These are phyloP conservation scores for Bombus picipes DNA, from an alignment of 1,140 invertebrate genomes.

Conservation along the genomic window DNA sequence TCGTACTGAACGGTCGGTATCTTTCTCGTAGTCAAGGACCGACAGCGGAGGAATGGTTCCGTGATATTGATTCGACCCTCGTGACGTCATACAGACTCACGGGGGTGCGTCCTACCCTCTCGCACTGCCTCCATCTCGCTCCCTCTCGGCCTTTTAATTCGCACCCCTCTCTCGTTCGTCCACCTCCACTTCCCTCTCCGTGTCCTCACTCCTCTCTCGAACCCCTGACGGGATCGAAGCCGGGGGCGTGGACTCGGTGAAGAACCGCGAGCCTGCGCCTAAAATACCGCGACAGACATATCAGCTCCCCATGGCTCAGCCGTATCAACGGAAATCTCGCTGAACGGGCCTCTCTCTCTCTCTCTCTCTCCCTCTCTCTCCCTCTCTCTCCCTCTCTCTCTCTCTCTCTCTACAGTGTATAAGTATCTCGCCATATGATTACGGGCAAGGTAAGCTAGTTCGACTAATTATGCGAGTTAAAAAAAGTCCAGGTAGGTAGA, in stretches of 20 bases:
- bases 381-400: too few species aligned
- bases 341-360: background rate
- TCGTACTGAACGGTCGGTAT: conserved; percentile 78
- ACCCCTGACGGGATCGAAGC: conserved; percentile 48
- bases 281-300: background rate
- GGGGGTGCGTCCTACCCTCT: conserved; percentile 58
- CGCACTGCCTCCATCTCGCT: background rate
- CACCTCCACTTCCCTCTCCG: conserved; percentile 2
- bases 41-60: conserved; percentile 63
- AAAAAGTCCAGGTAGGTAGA: background rate
- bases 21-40: conserved; percentile 66
- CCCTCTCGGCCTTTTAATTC: background rate
- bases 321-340: conserved; percentile 15
- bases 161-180: background rate
- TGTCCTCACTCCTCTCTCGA: conserved; percentile 4
- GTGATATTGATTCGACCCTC: conserved; percentile 78
- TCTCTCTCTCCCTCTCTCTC: too few species aligned
- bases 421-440: background rate
- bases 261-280: conserved; percentile 73
- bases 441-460: background rate
- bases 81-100: conserved; percentile 75
- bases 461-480: background rate
- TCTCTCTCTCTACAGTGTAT: background rate
- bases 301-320: background rate
- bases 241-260: conserved; percentile 75